phyloP scores from a whole-genome alignment of 2,888 invertebrate genomes.

The Tipula confusa region DNA sequence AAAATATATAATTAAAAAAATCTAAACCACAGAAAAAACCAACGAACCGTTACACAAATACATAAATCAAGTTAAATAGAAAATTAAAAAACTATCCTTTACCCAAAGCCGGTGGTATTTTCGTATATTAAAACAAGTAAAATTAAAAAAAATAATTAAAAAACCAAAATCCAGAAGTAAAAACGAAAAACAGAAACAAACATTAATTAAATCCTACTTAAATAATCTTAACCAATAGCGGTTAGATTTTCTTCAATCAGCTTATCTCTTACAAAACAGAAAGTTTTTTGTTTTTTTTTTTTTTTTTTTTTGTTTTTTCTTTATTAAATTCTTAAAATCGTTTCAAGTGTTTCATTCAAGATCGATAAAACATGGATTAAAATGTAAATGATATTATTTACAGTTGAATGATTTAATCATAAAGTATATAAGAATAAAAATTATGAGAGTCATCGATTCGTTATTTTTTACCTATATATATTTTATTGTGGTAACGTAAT shows the following conservation, averaged over 20 bases:
- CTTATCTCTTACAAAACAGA: not conserved
- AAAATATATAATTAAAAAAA: too few species aligned
- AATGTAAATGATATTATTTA: not conserved
- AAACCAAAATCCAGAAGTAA: not conserved
- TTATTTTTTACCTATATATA: not conserved
- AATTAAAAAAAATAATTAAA: not conserved
- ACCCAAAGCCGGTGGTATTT: not conserved
- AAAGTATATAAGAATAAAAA: not conserved
- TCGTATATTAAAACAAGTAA: not conserved
- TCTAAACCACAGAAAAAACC: not conserved
- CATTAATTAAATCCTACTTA: not conserved
- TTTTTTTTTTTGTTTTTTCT: too few species aligned
- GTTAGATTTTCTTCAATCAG: not conserved
- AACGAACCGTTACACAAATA: not conserved
- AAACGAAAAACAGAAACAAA: not conserved
- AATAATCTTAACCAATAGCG: too few species aligned
- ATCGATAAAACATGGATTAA: not conserved
- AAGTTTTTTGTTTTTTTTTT: too few species aligned
- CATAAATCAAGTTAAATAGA: constrained; percentile 3
- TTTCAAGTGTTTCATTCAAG: not conserved
- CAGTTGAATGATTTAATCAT: constrained; percentile 12
- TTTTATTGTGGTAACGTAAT: not conserved
- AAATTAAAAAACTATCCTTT: constrained; percentile 4
- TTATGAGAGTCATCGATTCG: not conserved
- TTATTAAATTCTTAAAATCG: not conserved